phyloP scores from a whole-genome alignment of 2,113 vertebrate genomes.

The Porphyrio hochstetteri region DNA sequence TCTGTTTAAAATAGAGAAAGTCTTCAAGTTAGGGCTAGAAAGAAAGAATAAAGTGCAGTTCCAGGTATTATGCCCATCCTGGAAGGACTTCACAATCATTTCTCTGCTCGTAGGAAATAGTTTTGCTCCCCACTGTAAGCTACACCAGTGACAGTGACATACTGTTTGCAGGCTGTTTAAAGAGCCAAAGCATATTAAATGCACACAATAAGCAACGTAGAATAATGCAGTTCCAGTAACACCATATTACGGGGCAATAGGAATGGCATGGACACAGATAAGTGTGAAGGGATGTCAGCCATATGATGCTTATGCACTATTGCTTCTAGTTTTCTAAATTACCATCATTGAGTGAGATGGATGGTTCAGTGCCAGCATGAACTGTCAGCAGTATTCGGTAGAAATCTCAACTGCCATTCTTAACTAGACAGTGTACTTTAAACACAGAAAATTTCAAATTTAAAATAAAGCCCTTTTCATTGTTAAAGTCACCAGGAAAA shows the following conservation, averaged over 20 bases:
- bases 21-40: neutral
- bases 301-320: neutral
- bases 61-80: neutral
- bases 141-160: neutral
- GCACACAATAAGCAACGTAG: neutral
- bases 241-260: neutral
- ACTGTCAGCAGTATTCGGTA: neutral
- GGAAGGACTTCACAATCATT: neutral
- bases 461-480: neutral
- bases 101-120: neutral
- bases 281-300: neutral
- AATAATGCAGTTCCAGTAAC: neutral
- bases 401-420: neutral
- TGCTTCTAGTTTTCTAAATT: neutral
- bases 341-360: rapidly evolving
- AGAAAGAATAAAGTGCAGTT: neutral
- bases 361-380: neutral
- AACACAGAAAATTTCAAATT: neutral
- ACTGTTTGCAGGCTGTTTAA: neutral
- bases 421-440: neutral
- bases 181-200: neutral
- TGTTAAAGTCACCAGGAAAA: neutral
- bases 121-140: neutral
- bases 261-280: neutral
- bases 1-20: neutral